A percentile compares a stretch with the other conserved stretches of the same genome.
phyloP scores from a whole-genome alignment of 1,140 invertebrate species.

The Ylistrum balloti region DNA sequence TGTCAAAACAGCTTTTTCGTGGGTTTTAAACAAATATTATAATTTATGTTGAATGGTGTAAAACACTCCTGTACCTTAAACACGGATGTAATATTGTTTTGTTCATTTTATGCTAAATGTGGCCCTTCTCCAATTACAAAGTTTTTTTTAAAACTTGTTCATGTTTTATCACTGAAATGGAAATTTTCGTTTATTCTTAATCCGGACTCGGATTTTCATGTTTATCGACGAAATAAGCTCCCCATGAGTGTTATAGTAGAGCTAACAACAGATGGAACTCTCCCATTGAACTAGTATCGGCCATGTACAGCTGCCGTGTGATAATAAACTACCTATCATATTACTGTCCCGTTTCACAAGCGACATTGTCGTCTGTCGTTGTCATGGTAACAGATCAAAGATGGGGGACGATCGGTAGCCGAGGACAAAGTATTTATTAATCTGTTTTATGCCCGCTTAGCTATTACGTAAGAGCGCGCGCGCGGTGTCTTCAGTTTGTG shows the following conservation, averaged over 20 bases:
- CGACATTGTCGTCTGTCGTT: slow-evolving; percentile 10
- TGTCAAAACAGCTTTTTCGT: too few species aligned
- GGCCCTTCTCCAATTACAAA: too few species aligned
- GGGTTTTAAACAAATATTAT: too few species aligned
- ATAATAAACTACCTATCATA: not conserved
- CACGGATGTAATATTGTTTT: too few species aligned
- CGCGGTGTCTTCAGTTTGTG: too few species aligned
- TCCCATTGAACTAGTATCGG: slow-evolving; percentile 15
- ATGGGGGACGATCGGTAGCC: not conserved
- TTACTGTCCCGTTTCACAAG: not conserved
- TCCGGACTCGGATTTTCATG: too few species aligned
- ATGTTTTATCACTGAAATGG: too few species aligned
- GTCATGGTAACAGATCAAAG: not conserved
- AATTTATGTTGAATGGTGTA: too few species aligned
- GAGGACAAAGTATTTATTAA: not conserved
- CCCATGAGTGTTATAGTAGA: not conserved
- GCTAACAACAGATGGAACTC: not conserved
- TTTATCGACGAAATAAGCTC: not conserved
- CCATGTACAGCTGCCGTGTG: not conserved
- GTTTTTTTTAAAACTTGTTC: too few species aligned
- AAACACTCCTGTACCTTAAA: too few species aligned
- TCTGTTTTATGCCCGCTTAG: not conserved
- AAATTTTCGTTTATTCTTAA: too few species aligned
- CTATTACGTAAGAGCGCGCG: slow-evolving; percentile 22
- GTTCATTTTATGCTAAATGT: too few species aligned